These are phyloP conservation scores for Bergia sp. DNA, from an alignment of 92 coral and sea anemone genomes.

Conservation along the genomic window DNA sequence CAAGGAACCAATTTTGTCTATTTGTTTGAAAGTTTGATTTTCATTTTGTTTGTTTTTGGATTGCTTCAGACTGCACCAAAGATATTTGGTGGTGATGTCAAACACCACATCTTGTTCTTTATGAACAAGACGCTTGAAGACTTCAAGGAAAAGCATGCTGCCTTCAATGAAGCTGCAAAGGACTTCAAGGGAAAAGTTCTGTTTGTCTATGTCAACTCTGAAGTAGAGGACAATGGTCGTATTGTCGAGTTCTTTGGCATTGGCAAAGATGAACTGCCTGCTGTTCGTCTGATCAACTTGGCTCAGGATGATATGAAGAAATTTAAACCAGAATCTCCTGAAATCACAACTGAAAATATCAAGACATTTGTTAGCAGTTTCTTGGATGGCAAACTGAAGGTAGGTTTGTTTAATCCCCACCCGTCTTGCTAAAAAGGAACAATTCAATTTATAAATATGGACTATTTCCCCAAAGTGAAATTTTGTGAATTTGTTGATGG, in stretches of 20 bases:
- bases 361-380: slow-evolving; percentile 77
- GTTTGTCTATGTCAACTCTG: slow-evolving; percentile 88
- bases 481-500: too few species aligned
- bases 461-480: too few species aligned
- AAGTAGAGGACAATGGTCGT: slow-evolving; percentile 94
- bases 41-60: too few species aligned
- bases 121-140: slow-evolving; percentile 78
- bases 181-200: slow-evolving; percentile 95
- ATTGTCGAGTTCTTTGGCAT: slow-evolving; percentile 98
- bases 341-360: slow-evolving; percentile 72
- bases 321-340: slow-evolving; percentile 85
- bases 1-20: neutral
- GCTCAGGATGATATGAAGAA: slow-evolving; percentile 97
- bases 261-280: slow-evolving; percentile 78
- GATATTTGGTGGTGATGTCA: slow-evolving; percentile 97
- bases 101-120: slow-evolving; percentile 89
- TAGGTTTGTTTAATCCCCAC: slow-evolving; percentile 28
- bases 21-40: neutral
- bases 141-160: slow-evolving; percentile 73
- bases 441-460: too few species aligned
- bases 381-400: slow-evolving; percentile 91
- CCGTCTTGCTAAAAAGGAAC: neutral
- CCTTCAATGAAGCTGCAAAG: slow-evolving; percentile 85
- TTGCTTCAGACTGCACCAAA: slow-evolving; percentile 89
- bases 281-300: slow-evolving; percentile 96